Percentiles rank a stretch among this genome's conserved stretches.
Evolutionary conservation across 2,888 invertebrate genomes (phyloP).

Genomic region (Epicampocera succincta): DNA sequence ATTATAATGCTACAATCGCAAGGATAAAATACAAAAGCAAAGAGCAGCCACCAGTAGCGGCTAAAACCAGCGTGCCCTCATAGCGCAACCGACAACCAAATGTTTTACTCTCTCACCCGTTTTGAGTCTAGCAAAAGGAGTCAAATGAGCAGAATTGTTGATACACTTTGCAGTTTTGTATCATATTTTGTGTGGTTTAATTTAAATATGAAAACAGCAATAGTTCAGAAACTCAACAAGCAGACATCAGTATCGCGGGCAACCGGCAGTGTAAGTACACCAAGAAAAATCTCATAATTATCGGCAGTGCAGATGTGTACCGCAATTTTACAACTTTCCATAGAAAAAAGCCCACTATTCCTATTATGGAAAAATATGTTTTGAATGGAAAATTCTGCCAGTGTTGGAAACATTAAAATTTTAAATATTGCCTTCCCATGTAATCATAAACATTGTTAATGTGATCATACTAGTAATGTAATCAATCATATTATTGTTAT

Average conservation of each 20-base stretch:
- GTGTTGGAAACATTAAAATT: too few relatives aligned
- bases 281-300: too few relatives aligned
- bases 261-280: constrained; percentile 3
- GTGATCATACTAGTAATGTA: too few relatives aligned
- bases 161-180: constrained; percentile 57
- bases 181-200: constrained; percentile 63
- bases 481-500: too few relatives aligned
- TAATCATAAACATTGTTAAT: too few relatives aligned
- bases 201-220: constrained; percentile 61
- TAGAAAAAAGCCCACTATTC: too few relatives aligned
- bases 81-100: constrained; percentile 5
- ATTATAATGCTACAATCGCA: constrained; percentile 55
- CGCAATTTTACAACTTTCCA: too few relatives aligned
- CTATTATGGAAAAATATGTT: too few relatives aligned
- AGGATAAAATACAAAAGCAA: constrained; percentile 13
- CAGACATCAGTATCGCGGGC: constrained; percentile 38
- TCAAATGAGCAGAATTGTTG: constrained; percentile 36
- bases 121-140: constrained; percentile 37
- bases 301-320: too few relatives aligned
- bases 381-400: too few relatives aligned
- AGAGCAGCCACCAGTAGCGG: constrained; percentile 25
- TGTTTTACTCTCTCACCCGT: constrained; percentile 8
- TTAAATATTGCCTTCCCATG: too few relatives aligned
- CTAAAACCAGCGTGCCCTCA: constrained; percentile 12
- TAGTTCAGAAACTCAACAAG: constrained; percentile 25